These are phyloP conservation scores for Platycheirus albimanus DNA, from an alignment of 2,888 invertebrate species.

Conservation along the genomic window DNA sequence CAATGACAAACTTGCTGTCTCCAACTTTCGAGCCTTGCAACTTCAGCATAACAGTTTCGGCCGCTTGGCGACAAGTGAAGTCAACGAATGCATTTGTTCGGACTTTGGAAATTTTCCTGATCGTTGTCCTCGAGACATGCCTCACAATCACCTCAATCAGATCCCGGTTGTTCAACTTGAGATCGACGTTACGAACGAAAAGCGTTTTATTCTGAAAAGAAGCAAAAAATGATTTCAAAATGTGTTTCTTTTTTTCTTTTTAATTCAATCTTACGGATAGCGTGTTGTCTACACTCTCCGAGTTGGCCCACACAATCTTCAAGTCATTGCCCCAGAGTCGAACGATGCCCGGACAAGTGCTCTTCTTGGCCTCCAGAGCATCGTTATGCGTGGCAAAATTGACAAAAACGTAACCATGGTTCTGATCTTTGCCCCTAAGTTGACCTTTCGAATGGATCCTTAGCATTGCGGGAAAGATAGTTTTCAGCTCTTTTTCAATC, in stretches of 20 bases:
- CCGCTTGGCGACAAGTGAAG: constrained; percentile 76
- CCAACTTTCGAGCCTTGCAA: constrained; percentile 74
- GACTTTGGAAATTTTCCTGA: constrained; percentile 77
- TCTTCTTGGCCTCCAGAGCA: constrained; percentile 78
- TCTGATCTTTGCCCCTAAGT: constrained; percentile 38
- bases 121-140: constrained; percentile 75
- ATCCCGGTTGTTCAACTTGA: constrained; percentile 77
- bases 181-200: constrained; percentile 78
- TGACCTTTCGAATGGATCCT: constrained; percentile 74
- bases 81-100: constrained; percentile 78
- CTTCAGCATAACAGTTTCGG: constrained; percentile 76
- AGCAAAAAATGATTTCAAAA: background rate
- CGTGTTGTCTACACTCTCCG: constrained; percentile 75
- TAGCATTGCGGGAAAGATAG: constrained; percentile 76
- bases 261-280: constrained; percentile 73
- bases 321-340: constrained; percentile 78
- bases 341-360: constrained; percentile 76
- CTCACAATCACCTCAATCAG: constrained; percentile 75
- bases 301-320: constrained; percentile 79
- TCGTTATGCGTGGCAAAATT: constrained; percentile 77
- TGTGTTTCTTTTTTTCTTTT: background rate
- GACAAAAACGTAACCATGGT: constrained; percentile 78
- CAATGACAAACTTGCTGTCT: constrained; percentile 72
- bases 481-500: constrained; percentile 76
- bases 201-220: constrained; percentile 77